Percentiles rank a stretch among this genome's conserved stretches.
Conservation (phyloP, 2,113 vertebrate genomes). For the Epinephelus moara region DNA sequence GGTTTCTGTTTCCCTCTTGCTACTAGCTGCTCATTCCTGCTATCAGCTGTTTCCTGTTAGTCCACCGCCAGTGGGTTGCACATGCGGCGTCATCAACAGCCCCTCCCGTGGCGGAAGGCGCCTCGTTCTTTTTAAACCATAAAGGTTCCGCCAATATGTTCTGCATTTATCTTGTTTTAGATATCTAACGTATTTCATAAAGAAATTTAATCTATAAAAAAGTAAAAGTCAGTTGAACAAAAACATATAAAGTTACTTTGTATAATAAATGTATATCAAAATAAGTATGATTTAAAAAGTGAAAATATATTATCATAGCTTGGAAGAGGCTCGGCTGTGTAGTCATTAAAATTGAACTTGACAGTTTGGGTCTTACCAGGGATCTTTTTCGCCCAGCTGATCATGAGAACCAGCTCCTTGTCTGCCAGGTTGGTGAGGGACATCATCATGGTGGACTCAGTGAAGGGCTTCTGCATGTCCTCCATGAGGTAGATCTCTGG, state of each 20-base stretch:
- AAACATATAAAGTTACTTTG: background rate
- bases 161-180: background rate
- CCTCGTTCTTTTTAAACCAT: no score
- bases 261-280: background rate
- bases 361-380: constrained; percentile 84
- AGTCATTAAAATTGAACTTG: background rate
- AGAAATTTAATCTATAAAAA: no score
- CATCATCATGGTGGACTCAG: constrained; percentile 97
- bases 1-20: no score
- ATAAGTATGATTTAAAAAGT: background rate
- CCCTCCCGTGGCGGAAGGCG: no score
- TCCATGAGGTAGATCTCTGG: constrained; percentile 92
- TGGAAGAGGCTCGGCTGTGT: background rate
- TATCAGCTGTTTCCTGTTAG: no score
- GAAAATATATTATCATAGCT: background rate
- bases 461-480: constrained; percentile 92
- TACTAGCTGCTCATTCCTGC: no score
- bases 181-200: background rate
- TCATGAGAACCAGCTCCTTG: constrained; percentile 97
- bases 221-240: no score
- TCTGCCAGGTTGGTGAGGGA: constrained; percentile 96
- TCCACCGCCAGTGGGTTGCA: no score
- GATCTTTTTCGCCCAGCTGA: constrained; percentile 98
- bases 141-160: no score
- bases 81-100: no score